A percentile compares a stretch with the other conserved stretches of the same genome.
These are phyloP conservation scores for Sus cebifrons DNA, from an alignment of 2,797 vertebrate genomes.

Conservation along the genomic window DNA sequence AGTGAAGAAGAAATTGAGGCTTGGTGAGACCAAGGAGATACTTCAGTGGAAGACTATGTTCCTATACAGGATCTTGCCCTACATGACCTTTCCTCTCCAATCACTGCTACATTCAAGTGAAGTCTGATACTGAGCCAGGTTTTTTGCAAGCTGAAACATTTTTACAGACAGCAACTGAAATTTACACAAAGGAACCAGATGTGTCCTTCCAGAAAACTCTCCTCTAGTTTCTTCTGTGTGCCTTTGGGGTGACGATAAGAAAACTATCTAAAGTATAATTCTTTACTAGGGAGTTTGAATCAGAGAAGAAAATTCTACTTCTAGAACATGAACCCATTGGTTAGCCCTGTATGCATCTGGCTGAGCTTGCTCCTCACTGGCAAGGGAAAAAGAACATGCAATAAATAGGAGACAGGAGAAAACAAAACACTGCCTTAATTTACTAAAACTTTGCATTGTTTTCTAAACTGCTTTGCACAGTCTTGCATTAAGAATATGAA, in stretches of 20 bases:
- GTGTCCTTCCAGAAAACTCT: neutral
- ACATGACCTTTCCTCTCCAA: too few relatives aligned
- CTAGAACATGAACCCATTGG: accelerated
- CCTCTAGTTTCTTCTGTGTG: neutral
- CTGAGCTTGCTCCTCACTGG: neutral
- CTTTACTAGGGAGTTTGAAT: neutral
- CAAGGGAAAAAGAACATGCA: neutral
- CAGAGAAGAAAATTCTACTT: neutral
- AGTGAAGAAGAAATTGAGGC: neutral
- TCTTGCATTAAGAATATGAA: neutral
- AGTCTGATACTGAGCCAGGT: neutral
- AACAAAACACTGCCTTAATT: neutral
- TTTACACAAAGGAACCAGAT: neutral
- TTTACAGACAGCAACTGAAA: neutral
- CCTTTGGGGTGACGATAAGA: neutral
- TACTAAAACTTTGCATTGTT: neutral
- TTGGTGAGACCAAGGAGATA: neutral
- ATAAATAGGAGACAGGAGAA: neutral
- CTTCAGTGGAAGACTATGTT: too few relatives aligned
- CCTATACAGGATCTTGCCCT: accelerated
- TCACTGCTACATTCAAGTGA: neutral
- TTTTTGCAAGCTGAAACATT: neutral
- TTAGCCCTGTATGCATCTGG: neutral
- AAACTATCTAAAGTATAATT: neutral
- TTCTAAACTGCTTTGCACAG: neutral